These are phyloP conservation scores for Ceratothoa steindachneri DNA, from an alignment of 2,888 invertebrate genomes.

Conservation along the genomic window DNA sequence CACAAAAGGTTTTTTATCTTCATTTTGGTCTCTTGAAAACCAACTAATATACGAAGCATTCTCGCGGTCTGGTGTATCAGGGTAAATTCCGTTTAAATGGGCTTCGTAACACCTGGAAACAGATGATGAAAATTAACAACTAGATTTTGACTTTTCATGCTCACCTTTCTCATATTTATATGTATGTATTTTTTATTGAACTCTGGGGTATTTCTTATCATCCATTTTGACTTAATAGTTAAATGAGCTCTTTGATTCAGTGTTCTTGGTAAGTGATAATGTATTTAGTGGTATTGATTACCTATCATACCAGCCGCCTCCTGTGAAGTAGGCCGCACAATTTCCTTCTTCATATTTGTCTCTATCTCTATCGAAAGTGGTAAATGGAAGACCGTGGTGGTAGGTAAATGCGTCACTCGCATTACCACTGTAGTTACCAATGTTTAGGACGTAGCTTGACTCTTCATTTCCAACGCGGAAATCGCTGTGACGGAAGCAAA, in stretches of 20 bases:
- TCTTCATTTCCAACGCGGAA: conserved; percentile 40
- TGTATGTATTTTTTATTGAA: no score
- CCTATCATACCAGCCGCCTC: conserved; percentile 46
- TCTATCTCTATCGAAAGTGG: conserved; percentile 34
- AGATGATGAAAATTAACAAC: neutral
- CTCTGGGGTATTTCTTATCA: no score
- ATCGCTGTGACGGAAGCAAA: conserved; percentile 16
- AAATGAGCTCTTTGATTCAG: no score
- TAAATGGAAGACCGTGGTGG: conserved; percentile 41
- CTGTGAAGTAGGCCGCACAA: conserved; percentile 36
- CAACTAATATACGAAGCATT: conserved; percentile 43
- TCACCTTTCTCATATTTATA: no score
- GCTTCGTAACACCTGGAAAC: conserved; percentile 43
- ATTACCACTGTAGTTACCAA: conserved; percentile 39
- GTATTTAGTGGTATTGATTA: no score
- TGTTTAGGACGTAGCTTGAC: conserved; percentile 23
- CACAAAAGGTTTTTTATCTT: conserved; percentile 28
- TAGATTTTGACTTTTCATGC: no score
- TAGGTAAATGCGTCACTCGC: conserved; percentile 43
- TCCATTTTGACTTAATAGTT: no score
- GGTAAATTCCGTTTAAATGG: conserved; percentile 44
- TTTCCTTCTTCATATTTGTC: conserved; percentile 40
- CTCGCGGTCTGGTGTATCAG: conserved; percentile 31
- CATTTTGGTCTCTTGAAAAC: conserved; percentile 32
- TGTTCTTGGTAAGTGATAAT: no score